Conservation (phyloP, 2,888 invertebrate genomes). For the Nasonovia ribisnigri region DNA sequence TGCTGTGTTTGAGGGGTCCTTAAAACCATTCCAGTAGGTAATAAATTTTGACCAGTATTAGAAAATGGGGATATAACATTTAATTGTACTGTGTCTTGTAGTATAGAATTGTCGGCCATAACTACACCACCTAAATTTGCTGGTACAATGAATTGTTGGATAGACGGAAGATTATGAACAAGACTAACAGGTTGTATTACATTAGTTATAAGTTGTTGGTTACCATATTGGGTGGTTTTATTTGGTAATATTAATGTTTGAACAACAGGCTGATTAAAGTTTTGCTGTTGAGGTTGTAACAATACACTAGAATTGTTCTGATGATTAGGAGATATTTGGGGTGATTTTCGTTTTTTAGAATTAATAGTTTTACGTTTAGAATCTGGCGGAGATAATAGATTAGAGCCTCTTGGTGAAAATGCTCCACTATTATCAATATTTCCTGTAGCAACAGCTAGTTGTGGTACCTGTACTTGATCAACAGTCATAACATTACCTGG, state of each 20-base stretch:
- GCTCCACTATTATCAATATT: constrained; percentile 67
- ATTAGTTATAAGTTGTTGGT: constrained; percentile 76
- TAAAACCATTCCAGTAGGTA: constrained; percentile 83
- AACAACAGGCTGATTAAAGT: constrained; percentile 73
- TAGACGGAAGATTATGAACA: constrained; percentile 82
- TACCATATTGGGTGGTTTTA: constrained; percentile 71
- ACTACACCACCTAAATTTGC: constrained; percentile 86
- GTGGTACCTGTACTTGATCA: constrained; percentile 80
- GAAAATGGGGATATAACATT: constrained; percentile 83
- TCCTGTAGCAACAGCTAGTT: constrained; percentile 74
- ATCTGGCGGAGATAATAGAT: constrained; percentile 77
- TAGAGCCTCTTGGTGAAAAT: constrained; percentile 69
- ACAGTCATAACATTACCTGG: constrained; percentile 80
- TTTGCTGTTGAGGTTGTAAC: constrained; percentile 68
- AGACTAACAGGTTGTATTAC: constrained; percentile 83
- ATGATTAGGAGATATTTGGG: constrained; percentile 72
- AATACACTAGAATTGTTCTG: constrained; percentile 66
- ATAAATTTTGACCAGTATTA: constrained; percentile 75
- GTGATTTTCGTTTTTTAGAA: constrained; percentile 81
- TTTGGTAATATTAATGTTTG: constrained; percentile 84
- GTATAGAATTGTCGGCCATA: constrained; percentile 83
- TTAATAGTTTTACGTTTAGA: constrained; percentile 73
- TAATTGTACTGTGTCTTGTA: constrained; percentile 76
- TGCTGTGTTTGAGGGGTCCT: constrained; percentile 75
- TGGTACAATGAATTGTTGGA: constrained; percentile 87